Percentiles rank a stretch among this genome's conserved stretches.
These are phyloP conservation scores for Pholis gunnellus DNA, from an alignment of 2,113 vertebrate genomes.

Conservation along the genomic window DNA sequence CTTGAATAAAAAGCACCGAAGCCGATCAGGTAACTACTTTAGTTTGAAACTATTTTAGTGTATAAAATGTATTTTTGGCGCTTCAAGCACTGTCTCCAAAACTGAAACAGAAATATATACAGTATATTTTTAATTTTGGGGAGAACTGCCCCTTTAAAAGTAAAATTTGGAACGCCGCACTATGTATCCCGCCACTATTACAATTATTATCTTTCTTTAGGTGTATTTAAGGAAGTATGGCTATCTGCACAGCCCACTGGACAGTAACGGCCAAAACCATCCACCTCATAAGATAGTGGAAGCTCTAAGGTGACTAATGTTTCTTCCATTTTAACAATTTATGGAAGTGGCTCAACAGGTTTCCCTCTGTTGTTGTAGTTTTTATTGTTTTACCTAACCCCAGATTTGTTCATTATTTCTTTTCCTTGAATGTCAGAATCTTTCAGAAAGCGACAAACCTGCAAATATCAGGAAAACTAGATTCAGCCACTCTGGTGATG, in stretches of 20 bases:
- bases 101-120: too few species aligned
- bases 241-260: slow-evolving; percentile 85
- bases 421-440: slow-evolving; percentile 53
- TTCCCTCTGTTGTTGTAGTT: neutral
- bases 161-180: neutral
- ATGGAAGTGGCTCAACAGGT: neutral
- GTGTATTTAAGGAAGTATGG: slow-evolving; percentile 84
- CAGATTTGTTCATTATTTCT: neutral
- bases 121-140: too few species aligned
- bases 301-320: slow-evolving; percentile 80
- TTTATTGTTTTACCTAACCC: too few species aligned
- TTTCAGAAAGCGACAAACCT: slow-evolving; percentile 85
- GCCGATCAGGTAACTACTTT: too few species aligned
- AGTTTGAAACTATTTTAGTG: too few species aligned
- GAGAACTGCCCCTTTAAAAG: neutral
- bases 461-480: slow-evolving; percentile 80
- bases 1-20: too few species aligned
- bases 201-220: slow-evolving; percentile 52
- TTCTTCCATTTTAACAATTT: neutral
- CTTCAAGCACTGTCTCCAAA: too few species aligned
- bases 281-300: slow-evolving; percentile 76
- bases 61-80: too few species aligned
- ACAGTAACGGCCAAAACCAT: slow-evolving; percentile 62
- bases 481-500: slow-evolving; percentile 79
- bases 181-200: neutral